Percentiles rank a stretch among this genome's conserved stretches.
These are phyloP conservation scores for Kuschelorhynchus macadamiae DNA, from an alignment of 2,888 invertebrate genomes.

Conservation along the genomic window DNA sequence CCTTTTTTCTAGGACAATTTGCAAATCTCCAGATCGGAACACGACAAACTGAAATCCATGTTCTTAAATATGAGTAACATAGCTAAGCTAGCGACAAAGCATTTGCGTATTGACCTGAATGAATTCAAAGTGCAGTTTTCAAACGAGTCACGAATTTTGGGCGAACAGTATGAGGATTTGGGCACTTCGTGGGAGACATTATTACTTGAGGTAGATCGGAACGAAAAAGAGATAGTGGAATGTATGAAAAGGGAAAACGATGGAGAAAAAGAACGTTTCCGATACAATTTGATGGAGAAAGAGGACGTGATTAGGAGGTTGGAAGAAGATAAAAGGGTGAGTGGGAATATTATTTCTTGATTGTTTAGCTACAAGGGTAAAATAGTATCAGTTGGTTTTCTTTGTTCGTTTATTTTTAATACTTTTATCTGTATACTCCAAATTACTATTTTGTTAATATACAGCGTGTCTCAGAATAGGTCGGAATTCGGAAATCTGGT, in stretches of 20 bases:
- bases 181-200: conserved; percentile 72
- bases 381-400: conserved; percentile 38
- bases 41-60: conserved; percentile 74
- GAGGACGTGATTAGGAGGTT: conserved; percentile 29
- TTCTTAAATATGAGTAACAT: conserved; percentile 71
- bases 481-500: no score
- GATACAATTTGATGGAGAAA: conserved; percentile 38
- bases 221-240: conserved; percentile 75
- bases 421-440: no score
- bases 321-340: conserved; percentile 44
- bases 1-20: conserved; percentile 78
- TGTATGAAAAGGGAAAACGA: conserved; percentile 77
- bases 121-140: conserved; percentile 54
- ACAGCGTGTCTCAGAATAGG: no score
- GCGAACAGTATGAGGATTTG: conserved; percentile 49
- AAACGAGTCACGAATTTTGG: conserved; percentile 34
- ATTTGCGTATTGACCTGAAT: conserved; percentile 74
- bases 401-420: no score
- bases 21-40: conserved; percentile 76
- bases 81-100: conserved; percentile 72
- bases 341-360: background rate
- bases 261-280: conserved; percentile 70
- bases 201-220: conserved; percentile 71
- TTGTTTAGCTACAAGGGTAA: background rate
- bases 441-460: no score